Evolutionary conservation across 2,113 vertebrate species (phyloP), one percentile per base, ranked within the genome.

Genomic region (Neolamprologus sp.): DNA sequence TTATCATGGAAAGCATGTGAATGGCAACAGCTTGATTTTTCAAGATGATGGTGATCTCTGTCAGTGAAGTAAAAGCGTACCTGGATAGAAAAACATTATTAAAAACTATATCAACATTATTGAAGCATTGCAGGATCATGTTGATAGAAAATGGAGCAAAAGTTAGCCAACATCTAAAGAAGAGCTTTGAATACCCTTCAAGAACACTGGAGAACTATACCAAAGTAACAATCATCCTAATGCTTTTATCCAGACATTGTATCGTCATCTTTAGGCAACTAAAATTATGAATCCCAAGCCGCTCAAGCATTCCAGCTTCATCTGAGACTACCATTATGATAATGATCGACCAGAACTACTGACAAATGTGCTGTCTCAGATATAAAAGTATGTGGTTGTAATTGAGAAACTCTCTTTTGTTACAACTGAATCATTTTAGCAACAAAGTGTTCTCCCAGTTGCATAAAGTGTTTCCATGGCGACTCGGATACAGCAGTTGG

Each of bases 401-500:
- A 49, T 7, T 49, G 6, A 54, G n/a, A 51, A 53, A 53, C 9
- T 0, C 53, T 19, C 7, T 58, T 42, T 60, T 79, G 6, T 51
- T 19, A 31, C 7, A 31, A 23, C 23, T 6, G 3, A 45, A 10
- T 47, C 23, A 47, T 47, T 28, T 47, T 45, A 17, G 40, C 21
- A 75, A 23, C 7, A 71, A 28, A 54, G 28, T 55, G 12, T 71
- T 84, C 11, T 26, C 53, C 23, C 17, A 33, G 47, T 73, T 80
- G 85, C 21, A 9, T 19, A 19, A 5, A 4, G 10, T 21, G 80
- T 88, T 85, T 81, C 86, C 90, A 96, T 96, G 96, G 89, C 90
- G 57, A 81, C 92, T 9, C 85, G 82, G 79, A 94, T 86, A 1
- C 88, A 95, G 14, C 88, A 26, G 49, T 94, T 96, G 0, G 91